Conservation (phyloP, 2,113 vertebrate species). For the Pangasianodon hypophthalmus region DNA sequence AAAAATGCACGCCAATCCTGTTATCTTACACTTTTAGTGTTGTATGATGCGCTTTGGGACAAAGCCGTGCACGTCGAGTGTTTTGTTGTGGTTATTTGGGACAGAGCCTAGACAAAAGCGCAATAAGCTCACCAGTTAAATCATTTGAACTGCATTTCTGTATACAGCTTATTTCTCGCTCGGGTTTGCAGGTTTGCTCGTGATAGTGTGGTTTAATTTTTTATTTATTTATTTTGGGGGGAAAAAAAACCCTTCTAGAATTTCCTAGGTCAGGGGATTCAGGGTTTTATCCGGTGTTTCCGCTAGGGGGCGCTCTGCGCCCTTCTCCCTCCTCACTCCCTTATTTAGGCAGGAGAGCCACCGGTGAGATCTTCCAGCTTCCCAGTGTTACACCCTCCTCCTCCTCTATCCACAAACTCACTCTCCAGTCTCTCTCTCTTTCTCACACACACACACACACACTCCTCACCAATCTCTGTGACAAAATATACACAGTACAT, state of each 20-base stretch:
- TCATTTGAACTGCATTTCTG: not conserved
- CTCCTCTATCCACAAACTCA: not conserved
- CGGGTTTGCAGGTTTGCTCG: not conserved
- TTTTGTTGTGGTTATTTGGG: not conserved
- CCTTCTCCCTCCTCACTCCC: slow-evolving; percentile 61
- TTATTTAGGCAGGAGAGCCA: slow-evolving; percentile 71
- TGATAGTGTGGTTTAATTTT: not conserved
- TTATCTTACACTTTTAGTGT: not conserved
- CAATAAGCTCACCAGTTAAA: not conserved
- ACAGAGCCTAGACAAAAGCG: not conserved
- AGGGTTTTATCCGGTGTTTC: slow-evolving; percentile 16
- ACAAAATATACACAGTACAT: not conserved
- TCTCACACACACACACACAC: not conserved
- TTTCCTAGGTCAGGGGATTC: not conserved
- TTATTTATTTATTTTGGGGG: too few relatives aligned
- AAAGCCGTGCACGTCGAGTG: not conserved
- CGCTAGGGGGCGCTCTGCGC: slow-evolving; percentile 46
- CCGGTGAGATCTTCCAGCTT: slow-evolving; percentile 17
- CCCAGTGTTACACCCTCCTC: not conserved
- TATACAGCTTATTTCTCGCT: too few relatives aligned
- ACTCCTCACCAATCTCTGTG: slow-evolving; percentile 32
- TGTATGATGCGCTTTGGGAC: not conserved
- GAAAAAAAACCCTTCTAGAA: not conserved
- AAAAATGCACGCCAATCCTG: too few relatives aligned
- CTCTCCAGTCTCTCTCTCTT: not conserved